Evolutionary conservation across 2,888 invertebrate species (phyloP), one percentile per base, ranked within the genome.

Genomic region (Cecidostiba fungosa): DNA sequence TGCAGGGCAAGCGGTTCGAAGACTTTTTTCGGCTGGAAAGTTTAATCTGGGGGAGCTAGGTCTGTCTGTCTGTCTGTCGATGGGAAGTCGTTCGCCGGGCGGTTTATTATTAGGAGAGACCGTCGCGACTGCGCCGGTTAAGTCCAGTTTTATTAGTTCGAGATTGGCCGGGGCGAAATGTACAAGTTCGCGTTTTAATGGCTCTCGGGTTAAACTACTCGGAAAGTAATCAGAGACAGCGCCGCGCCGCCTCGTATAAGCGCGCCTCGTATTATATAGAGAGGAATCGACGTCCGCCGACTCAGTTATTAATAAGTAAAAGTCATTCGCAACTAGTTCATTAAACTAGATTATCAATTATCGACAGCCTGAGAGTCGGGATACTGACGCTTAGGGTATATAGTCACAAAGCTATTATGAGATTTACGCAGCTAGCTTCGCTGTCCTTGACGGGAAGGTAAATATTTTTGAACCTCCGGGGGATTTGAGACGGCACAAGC

Each of bases 81-180:
- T 16, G 50, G 26, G 59, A 62, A 77, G 77, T 66, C 59, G 39
- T 62, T 39, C 59, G n/a, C n/a, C 8, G 5, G 5, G n/a, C 3
- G 39, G 62, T 77, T 77, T 77, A 77, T 77, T 77, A 77, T 77
- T 39, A 62, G 59, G 77, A 77, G 77, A 77, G 5, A n/a, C 32
- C 16, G 32, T 54, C 19, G 14, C 62, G 3, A 39, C 10, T 8
- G 10, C 39, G 26, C 26, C 62, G 29, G 2, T 62, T 62, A 62
- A 29, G 76, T 54, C 36, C 77, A 36, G 77, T 77, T 77, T 59
- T 77, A 62, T 59, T 62, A 77, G 77, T 77, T 76, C 32, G 77
- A 12, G 62, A 77, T 59, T 77, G 77, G 39, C 39, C 77, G 26
- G 10, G 26, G 66, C 66, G 36, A 59, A 62, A 62, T 77, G 26